phyloP scores from a whole-genome alignment of 2,113 vertebrate species.

The Psilopsiagon aurifrons region DNA sequence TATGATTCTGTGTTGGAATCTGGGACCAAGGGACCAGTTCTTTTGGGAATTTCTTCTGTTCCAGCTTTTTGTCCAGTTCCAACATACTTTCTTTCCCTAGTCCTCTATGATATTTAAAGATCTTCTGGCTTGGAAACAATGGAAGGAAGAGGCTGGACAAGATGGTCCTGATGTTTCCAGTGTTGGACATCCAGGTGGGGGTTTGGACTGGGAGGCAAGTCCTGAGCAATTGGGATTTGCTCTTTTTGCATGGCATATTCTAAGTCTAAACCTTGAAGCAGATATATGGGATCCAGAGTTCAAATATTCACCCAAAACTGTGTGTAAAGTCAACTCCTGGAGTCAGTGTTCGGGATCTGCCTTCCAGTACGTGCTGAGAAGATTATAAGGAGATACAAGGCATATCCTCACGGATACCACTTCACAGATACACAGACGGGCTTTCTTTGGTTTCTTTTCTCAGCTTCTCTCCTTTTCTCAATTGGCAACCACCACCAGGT shows the following conservation, averaged over 20 bases:
- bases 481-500: not conserved
- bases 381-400: not conserved
- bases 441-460: not conserved
- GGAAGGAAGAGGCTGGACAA: not conserved
- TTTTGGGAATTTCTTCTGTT: not conserved
- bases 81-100: not conserved
- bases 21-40: not conserved
- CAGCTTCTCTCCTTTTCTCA: not conserved
- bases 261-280: not conserved
- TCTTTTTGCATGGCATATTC: not conserved
- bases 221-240: not conserved
- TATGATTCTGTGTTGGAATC: not conserved
- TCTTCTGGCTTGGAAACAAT: not conserved
- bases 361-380: not conserved
- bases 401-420: not conserved
- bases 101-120: not conserved
- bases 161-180: not conserved
- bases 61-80: not conserved
- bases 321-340: not conserved
- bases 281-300: fast-evolving
- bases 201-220: not conserved
- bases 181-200: not conserved
- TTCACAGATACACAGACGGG: not conserved
- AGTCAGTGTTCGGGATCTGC: not conserved
- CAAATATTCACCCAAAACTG: not conserved